A percentile compares a stretch with the other conserved stretches of the same genome.
phyloP scores from a whole-genome alignment of 2,113 vertebrate genomes.

The Nematolebias whitei region DNA sequence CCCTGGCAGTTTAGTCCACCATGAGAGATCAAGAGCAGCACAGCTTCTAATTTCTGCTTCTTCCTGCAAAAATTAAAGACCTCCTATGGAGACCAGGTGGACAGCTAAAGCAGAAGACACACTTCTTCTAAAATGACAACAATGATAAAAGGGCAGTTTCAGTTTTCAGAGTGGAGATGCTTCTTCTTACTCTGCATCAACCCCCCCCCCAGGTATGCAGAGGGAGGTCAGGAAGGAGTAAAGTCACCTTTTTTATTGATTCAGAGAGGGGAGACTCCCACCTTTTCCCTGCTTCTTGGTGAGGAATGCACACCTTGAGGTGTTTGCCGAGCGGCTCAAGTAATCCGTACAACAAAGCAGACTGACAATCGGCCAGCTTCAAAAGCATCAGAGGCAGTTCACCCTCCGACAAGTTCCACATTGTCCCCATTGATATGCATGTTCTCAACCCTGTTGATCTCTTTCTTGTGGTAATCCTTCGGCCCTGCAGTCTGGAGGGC shows the following conservation, averaged over 20 bases:
- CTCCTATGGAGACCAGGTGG: constrained; percentile 74
- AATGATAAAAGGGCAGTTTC: constrained; percentile 13
- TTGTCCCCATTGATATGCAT: constrained; percentile 39
- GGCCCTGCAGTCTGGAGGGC: not conserved
- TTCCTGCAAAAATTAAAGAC: constrained; percentile 79
- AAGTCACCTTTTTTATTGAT: constrained; percentile 60
- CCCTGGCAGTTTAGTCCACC: too few relatives aligned
- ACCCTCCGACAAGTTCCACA: constrained; percentile 12
- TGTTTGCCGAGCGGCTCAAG: constrained; percentile 71
- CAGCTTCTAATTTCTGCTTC: too few relatives aligned
- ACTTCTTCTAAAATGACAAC: constrained; percentile 20
- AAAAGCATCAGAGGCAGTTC: constrained; percentile 46
- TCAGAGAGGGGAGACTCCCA: constrained; percentile 59
- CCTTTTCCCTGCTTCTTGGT: constrained; percentile 44
- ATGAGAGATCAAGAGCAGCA: too few relatives aligned
- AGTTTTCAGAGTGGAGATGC: constrained; percentile 7
- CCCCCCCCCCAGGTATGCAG: constrained; percentile 19
- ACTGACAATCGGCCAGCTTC: constrained; percentile 71
- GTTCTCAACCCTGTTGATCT: constrained; percentile 7
- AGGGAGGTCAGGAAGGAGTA: constrained; percentile 33
- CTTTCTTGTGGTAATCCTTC: constrained; percentile 33
- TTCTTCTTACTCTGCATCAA: not conserved
- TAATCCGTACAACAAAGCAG: constrained; percentile 75
- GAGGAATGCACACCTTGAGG: constrained; percentile 82
- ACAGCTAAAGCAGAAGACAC: constrained; percentile 41